Base-by-base conservation (phyloP, 2,888 invertebrate genomes). In the Napeogenes inachia region DNA sequence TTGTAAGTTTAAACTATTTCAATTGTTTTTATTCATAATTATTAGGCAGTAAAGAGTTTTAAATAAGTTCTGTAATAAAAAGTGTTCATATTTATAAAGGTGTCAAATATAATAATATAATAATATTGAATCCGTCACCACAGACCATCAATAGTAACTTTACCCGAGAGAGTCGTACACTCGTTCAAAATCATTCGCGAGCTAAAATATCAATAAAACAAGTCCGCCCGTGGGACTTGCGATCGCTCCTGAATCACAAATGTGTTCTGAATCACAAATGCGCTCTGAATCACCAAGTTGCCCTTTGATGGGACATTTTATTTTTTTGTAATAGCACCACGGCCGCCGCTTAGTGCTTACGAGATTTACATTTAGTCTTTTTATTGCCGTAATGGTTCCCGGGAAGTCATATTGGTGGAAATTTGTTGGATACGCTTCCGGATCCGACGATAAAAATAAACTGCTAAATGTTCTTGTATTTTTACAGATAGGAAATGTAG, bases 121-220 rank as follows among this genome's bases (percentile, higher is more conserved):
- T 30, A 12, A 12, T 45, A 13, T 50, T 10, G 30, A 83, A 72
- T 85, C 73, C 84, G 78, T 75, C 77, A 75, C 82, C 68, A 13
- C 45, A 47, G 67, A 71, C 80, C 82, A 85, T 87, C 88, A 87
- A 88, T 87, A 87, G 77, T 77, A 84, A 83, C 73, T 75, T 73
- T 73, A 81, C 89, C 84, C 85, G 68, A 59, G 88, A 85, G 88
- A 76, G 79, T 80, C 85, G 80, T 89, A 79, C 71, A 77, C 81
- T 80, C 79, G 79, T 84, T 81, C 75, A 79, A 88, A 88, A 89
- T 89, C 88, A 89, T 90, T 88, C 88, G 84, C 69, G 73, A 77
- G 82, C 81, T 85, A 85, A 89, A 90, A 89, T 89, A 89, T 90
- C 90, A 89, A 90, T 90, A 89, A 90, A 89, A 88, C 83, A 89